Evolutionary conservation across 1,140 invertebrate genomes (phyloP).

Genomic region (Cydia strobilella): DNA sequence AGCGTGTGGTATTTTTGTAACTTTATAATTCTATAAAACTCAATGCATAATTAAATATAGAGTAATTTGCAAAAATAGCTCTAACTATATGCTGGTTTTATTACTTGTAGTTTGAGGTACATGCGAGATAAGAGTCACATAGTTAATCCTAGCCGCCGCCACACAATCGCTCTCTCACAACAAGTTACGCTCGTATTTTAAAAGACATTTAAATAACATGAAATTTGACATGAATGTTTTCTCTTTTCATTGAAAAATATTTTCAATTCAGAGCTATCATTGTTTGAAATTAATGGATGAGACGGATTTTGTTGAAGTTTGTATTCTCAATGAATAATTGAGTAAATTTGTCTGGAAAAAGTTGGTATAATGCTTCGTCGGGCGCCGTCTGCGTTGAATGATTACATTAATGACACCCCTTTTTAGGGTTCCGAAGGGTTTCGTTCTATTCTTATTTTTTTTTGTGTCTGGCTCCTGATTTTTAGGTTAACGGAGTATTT

Average conservation of each 20-base stretch:
- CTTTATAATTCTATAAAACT: too few species aligned
- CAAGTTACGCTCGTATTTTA: too few species aligned
- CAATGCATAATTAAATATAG: too few species aligned
- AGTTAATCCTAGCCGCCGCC: too few species aligned
- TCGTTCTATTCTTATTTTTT: background rate
- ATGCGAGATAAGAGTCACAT: too few species aligned
- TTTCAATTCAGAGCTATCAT: background rate
- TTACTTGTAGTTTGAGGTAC: too few species aligned
- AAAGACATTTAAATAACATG: too few species aligned
- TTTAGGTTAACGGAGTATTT: too few species aligned
- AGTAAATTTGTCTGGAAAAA: background rate
- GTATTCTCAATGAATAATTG: background rate
- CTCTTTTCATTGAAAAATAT: background rate
- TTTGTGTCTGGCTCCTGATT: background rate
- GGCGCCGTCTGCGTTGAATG: background rate
- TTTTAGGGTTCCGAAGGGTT: constrained; percentile 5
- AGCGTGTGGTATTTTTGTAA: too few species aligned
- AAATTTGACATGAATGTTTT: background rate
- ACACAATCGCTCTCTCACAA: too few species aligned
- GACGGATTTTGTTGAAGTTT: background rate
- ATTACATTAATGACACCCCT: constrained; percentile 4
- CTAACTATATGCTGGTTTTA: too few species aligned
- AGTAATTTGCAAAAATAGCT: too few species aligned
- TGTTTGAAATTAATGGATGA: background rate
- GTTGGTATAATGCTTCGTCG: background rate